Percentiles rank a stretch among this genome's conserved stretches.
phyloP scores from a whole-genome alignment of 2,113 vertebrate genomes.

The Trogon surrucura region DNA sequence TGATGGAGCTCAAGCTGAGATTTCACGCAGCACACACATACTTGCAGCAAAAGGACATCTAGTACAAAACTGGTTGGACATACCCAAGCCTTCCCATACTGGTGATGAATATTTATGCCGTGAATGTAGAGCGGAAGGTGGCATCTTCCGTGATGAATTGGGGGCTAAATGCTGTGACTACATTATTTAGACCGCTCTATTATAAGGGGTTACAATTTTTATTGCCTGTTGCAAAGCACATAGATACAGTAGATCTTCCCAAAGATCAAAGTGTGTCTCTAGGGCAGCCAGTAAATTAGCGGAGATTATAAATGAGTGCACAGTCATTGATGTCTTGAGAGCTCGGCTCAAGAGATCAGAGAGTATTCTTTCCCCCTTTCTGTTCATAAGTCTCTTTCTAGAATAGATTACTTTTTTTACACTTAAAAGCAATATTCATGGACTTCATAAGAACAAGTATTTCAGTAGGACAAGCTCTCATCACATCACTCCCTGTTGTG shows the following conservation, averaged over 20 bases:
- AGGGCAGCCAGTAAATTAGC: conserved; percentile 68
- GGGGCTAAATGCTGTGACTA: background rate
- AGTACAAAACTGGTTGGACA: background rate
- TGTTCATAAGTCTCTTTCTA: conserved; percentile 53
- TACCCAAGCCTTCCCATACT: background rate
- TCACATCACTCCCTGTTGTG: conserved; percentile 66
- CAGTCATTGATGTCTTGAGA: conserved; percentile 66
- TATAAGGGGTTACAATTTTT: conserved; percentile 25
- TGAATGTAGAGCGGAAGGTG: background rate
- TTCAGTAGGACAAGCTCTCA: conserved; percentile 64
- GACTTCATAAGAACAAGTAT: conserved; percentile 61
- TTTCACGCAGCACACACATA: background rate
- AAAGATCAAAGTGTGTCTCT: conserved; percentile 71
- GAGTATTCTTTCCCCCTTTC: conserved; percentile 51
- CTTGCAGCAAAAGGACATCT: background rate
- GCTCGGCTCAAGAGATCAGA: conserved; percentile 65
- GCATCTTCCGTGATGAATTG: conserved; percentile 33
- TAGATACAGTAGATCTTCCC: conserved; percentile 62
- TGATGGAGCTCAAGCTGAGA: no score
- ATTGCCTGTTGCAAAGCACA: conserved; percentile 55
- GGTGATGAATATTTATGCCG: conserved; percentile 20
- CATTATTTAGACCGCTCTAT: conserved; percentile 32
- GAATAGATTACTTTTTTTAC: conserved; percentile 58
- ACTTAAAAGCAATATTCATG: conserved; percentile 70
- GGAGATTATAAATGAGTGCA: conserved; percentile 63